A percentile compares a stretch with the other conserved stretches of the same genome.
These are phyloP conservation scores for Luperina testacea DNA, from an alignment of 2,888 invertebrate species.

Conservation along the genomic window DNA sequence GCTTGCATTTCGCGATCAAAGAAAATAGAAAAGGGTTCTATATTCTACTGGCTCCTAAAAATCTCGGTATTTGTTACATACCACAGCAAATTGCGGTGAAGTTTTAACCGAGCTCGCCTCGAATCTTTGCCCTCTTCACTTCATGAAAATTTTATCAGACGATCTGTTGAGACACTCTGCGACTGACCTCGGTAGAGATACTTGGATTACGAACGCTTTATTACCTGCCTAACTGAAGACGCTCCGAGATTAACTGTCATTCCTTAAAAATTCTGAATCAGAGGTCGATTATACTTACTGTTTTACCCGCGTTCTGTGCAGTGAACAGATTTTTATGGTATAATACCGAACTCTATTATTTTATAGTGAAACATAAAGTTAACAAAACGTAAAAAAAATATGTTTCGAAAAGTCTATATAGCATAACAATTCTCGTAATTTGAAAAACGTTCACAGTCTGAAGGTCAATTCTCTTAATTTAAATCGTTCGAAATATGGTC, in stretches of 20 bases:
- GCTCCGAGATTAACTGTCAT: background rate
- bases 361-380: conserved; percentile 1
- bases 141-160: conserved; percentile 52
- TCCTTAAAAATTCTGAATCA: background rate
- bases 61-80: conserved; percentile 22
- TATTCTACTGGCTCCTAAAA: conserved; percentile 8
- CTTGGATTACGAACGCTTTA: conserved; percentile 33
- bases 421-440: background rate
- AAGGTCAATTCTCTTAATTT: too few species aligned
- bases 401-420: background rate
- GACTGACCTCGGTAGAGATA: conserved; percentile 10
- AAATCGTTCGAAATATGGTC: too few species aligned
- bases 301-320: background rate
- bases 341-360: background rate
- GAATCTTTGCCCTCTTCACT: conserved; percentile 45
- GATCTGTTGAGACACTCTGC: conserved; percentile 14
- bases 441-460: too few species aligned
- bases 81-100: conserved; percentile 32
- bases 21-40: conserved; percentile 16
- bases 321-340: background rate
- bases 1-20: background rate
- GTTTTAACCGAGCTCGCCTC: conserved; percentile 28
- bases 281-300: background rate
- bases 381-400: conserved; percentile 6
- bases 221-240: conserved; percentile 17